phyloP scores from a whole-genome alignment of 2,888 invertebrate species.

The Eumerus sabulonum region DNA sequence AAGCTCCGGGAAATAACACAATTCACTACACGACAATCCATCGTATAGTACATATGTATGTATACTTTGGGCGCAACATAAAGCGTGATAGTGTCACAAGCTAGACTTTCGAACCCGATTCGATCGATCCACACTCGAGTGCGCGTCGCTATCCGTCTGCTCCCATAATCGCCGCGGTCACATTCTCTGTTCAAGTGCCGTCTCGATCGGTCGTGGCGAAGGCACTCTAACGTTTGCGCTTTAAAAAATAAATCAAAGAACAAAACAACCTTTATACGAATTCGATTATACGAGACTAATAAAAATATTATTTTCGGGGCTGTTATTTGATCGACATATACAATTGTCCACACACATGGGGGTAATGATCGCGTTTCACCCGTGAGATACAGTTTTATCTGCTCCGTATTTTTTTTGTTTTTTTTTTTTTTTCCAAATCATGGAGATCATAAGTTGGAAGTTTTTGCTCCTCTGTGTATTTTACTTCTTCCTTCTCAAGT shows the following conservation, averaged over 20 bases:
- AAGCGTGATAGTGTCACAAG: slow-evolving; percentile 26
- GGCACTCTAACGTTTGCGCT: too few relatives aligned
- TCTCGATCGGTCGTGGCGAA: slow-evolving; percentile 50
- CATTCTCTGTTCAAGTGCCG: slow-evolving; percentile 51
- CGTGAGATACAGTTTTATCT: slow-evolving; percentile 5
- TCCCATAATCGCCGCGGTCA: slow-evolving; percentile 1
- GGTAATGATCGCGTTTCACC: slow-evolving; percentile 22
- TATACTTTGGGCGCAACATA: too few relatives aligned
- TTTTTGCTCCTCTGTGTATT: slow-evolving; percentile 70
- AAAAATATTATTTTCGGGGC: not conserved
- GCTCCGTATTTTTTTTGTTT: not conserved
- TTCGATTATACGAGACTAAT: slow-evolving; percentile 6
- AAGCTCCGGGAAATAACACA: not conserved
- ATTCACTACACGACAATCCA: slow-evolving; percentile 40
- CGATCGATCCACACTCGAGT: slow-evolving; percentile 11
- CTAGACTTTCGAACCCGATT: slow-evolving; percentile 30
- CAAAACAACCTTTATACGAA: slow-evolving; percentile 12
- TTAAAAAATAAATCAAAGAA: too few relatives aligned
- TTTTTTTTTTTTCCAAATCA: slow-evolving; percentile 41
- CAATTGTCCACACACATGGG: slow-evolving; percentile 11
- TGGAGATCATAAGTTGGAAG: slow-evolving; percentile 71
- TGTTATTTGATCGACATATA: slow-evolving; percentile 35
- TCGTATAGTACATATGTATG: not conserved
- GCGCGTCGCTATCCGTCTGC: too few relatives aligned
- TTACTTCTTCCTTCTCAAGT: slow-evolving; percentile 70